Base-by-base conservation (phyloP, 2,113 vertebrate genomes). In the Albula goreensis region DNA sequence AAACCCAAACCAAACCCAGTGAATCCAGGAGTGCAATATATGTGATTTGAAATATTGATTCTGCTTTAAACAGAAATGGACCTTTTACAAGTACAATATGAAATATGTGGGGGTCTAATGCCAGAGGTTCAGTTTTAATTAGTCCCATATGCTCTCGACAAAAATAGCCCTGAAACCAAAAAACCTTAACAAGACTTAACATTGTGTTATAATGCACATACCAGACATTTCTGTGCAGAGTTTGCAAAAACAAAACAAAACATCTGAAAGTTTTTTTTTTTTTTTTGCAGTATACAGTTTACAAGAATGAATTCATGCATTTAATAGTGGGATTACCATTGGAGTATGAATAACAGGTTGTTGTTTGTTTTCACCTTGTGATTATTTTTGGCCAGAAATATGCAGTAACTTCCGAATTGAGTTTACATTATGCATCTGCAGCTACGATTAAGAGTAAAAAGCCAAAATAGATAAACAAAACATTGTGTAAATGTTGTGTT, bases 111-210 rank as follows among this genome's bases (percentile, higher is more conserved):
- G n/a, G 7, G 6, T n/a, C 25, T 60, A 11, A 83, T 41, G n/a
- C 25, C 81, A 60, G 60, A 60, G 60, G n/a, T 83, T 57, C 52
- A 60, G 19, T 41, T 83, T 83, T 83, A 83, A 83, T 60, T 83
- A 15, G 25, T 60, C 52, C 81, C 81, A 83, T 31, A 48, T 83
- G 81, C 25, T 22, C 50, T 60, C 31, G 41, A 60, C 52, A 57
- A 83, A 57, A 83, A 83, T 41, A 60, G 52, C 52, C 80, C 80
- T 22, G 22, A 25, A 52, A 57, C 53, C 22, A 2, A 9, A 74
- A 74, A 74, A 74, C 22, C n/a, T 74, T 74, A 74, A 74, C n/a
- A 74, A 74, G 70, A 31, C 22, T 31, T 74, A 25, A 25, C 22
- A 74, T 5, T 41, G 70, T 74, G n/a, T 74, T 74, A 74, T 74